phyloP scores from a whole-genome alignment of 2,113 vertebrate species.

The Athene noctua region DNA sequence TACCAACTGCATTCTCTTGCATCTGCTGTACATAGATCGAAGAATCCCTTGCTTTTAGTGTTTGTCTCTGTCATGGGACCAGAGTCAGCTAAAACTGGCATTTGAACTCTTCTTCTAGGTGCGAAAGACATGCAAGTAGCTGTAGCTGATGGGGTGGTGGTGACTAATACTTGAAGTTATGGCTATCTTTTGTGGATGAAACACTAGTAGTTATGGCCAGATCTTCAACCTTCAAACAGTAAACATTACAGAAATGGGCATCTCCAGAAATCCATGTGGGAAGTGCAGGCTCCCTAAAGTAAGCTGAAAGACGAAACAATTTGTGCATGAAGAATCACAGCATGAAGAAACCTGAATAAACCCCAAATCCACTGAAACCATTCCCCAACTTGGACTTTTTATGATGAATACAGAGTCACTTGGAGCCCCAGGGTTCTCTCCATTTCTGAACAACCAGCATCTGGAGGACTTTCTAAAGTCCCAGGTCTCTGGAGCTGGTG shows the following conservation, averaged over 20 bases:
- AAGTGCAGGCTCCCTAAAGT: not conserved
- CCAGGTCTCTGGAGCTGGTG: not conserved
- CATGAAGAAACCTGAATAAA: not conserved
- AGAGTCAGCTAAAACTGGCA: not conserved
- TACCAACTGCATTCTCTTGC: not conserved
- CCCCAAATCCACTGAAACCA: not conserved
- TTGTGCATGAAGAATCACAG: not conserved
- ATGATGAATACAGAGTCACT: not conserved
- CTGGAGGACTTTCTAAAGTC: not conserved
- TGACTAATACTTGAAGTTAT: not conserved
- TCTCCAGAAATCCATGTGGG: not conserved
- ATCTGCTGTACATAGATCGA: not conserved
- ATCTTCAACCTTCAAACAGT: not conserved
- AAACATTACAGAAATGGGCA: not conserved
- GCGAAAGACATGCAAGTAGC: not conserved
- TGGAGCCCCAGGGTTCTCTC: not conserved
- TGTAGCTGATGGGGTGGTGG: not conserved
- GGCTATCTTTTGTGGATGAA: not conserved
- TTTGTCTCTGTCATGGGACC: not conserved
- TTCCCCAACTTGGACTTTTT: not conserved
- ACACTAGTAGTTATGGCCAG: not conserved
- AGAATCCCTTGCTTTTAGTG: not conserved
- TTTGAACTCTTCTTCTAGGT: not conserved
- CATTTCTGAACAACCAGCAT: not conserved
- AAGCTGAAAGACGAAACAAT: not conserved